phyloP scores from a whole-genome alignment of 1,140 invertebrate species.

The Drosophila prosaltans region DNA sequence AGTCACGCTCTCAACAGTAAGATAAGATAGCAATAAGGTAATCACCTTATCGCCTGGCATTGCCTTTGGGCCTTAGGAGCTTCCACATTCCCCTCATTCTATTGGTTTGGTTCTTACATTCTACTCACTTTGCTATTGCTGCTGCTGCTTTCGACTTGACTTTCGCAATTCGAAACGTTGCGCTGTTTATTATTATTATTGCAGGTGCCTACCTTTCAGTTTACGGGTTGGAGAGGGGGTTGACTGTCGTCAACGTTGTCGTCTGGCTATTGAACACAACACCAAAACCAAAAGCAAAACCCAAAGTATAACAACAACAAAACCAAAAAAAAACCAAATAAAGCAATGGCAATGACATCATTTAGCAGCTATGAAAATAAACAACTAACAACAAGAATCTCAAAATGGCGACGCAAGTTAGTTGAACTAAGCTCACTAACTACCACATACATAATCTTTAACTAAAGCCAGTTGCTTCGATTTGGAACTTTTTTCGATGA shows the following conservation, averaged over 20 bases:
- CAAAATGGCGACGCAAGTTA: conserved; percentile 61
- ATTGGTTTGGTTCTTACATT: too few relatives aligned
- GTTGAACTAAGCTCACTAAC: conserved; percentile 43
- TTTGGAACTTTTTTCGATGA: conserved; percentile 31
- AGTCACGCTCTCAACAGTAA: conserved; percentile 56
- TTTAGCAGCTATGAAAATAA: conserved; percentile 57
- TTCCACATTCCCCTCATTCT: conserved; percentile 25
- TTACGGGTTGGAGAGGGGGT: not conserved
- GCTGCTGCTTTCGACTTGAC: conserved; percentile 32
- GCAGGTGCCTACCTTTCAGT: conserved; percentile 63
- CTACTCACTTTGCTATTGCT: conserved; percentile 18
- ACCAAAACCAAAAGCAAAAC: conserved; percentile 41
- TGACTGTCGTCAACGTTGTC: conserved; percentile 31
- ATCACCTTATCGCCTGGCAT: conserved; percentile 71
- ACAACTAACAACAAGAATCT: conserved; percentile 35
- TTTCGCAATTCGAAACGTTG: conserved; percentile 48
- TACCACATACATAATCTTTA: conserved; percentile 18
- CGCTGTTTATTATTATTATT: conserved; percentile 36
- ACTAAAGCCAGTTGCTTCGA: conserved; percentile 25
- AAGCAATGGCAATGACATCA: conserved; percentile 70
- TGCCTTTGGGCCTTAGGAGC: conserved; percentile 49
- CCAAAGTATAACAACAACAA: conserved; percentile 26
- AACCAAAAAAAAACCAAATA: conserved; percentile 18
- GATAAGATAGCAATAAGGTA: conserved; percentile 72
- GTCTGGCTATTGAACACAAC: conserved; percentile 58